Evolutionary conservation across 2,113 vertebrate species (phyloP), one percentile per base, ranked within the genome.

Genomic region (Euleptes europaea): DNA sequence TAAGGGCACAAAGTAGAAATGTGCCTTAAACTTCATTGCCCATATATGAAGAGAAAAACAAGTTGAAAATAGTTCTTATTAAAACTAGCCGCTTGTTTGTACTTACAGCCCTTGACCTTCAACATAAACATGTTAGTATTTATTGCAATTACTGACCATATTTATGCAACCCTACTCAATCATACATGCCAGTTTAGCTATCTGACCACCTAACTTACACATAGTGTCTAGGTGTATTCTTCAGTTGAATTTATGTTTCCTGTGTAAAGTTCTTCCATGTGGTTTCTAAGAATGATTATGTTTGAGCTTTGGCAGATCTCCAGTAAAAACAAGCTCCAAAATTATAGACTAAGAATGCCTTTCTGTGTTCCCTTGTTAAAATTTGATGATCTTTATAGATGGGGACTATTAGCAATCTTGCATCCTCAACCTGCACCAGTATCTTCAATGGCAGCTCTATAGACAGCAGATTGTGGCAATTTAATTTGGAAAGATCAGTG

Each of bases 31-130:
- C 12, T 17, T 4, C 23, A 47, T 47, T 49, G n/a, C n/a, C 40
- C 3, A 83, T 38, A 47, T 78, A 66, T 77, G 40, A 79, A 72
- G 78, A 69, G 69, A 54, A 54, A n/a, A 84, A 51, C 0, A 1
- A 44, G 21, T 40, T 85, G 84, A 63, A 49, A 85, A 76, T 79
- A 44, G 28, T 21, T 4, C 10, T 86, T 86, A 84, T 5, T 87
- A 89, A n/a, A 40, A 60, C 42, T 19, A 42, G 76, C 44, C 88
- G 65, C 15, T 33, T 15, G 19, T 84, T 35, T 57, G 31, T 31
- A 72, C 15, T 54, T 44, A 13, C 23, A 38, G 4, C 28, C 19
- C 0, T 9, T 78, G 65, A 10, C 14, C 23, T 57, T n/a, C 11
- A 70, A 70, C 12, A 57, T 26, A 83, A 83, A 66, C 57, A n/a